These are phyloP conservation scores for Todiramphus chloris DNA, from an alignment of 2,113 vertebrate genomes.

Conservation along the genomic window DNA sequence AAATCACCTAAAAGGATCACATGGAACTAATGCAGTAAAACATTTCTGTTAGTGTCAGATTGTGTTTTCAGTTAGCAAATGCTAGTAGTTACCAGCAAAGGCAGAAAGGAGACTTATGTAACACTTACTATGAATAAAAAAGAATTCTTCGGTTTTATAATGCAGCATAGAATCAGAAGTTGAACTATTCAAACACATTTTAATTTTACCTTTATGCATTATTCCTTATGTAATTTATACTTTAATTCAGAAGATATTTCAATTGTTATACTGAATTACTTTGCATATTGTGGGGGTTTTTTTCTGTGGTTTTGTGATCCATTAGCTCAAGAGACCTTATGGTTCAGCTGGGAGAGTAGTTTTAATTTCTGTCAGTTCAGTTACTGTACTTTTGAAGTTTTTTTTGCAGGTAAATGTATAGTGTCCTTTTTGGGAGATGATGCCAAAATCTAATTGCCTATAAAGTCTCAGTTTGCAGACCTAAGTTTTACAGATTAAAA, in stretches of 20 bases:
- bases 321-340: not conserved
- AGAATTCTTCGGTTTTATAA: not conserved
- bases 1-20: not conserved
- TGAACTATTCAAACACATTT: not conserved
- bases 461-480: not conserved
- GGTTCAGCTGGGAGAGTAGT: not conserved
- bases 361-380: not conserved
- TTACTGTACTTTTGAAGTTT: not conserved
- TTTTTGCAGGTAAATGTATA: not conserved
- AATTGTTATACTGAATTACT: not conserved
- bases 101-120: not conserved
- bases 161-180: not conserved
- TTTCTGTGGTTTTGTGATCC: not conserved
- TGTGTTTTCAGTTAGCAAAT: not conserved
- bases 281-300: not conserved
- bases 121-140: not conserved
- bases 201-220: not conserved
- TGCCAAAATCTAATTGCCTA: not conserved
- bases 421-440: not conserved
- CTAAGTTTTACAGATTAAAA: not conserved
- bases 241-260: not conserved
- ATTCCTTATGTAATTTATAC: not conserved
- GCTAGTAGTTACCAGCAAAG: not conserved
- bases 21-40: not conserved
- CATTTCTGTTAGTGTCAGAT: not conserved